These are phyloP conservation scores for Epinotia demarniana DNA, from an alignment of 2,888 invertebrate species.

Conservation along the genomic window DNA sequence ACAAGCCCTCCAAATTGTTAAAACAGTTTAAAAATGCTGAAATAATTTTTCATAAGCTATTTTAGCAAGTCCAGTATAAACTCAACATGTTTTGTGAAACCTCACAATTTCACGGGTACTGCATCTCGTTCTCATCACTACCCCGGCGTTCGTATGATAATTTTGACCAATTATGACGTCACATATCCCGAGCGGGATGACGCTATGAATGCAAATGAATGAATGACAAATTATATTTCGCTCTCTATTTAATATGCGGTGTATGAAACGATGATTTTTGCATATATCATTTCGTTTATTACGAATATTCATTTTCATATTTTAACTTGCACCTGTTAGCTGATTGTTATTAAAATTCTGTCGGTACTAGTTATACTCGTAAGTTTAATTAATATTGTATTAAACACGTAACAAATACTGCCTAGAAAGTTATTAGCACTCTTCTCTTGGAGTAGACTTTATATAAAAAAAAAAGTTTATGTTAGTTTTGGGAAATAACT, in stretches of 20 bases:
- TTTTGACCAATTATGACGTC: slow-evolving; percentile 74
- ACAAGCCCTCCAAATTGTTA: too few species aligned
- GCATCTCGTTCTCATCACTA: slow-evolving; percentile 24
- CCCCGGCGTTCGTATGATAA: slow-evolving; percentile 72
- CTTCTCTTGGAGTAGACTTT: too few species aligned
- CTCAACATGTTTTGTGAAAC: neutral
- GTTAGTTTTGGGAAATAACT: too few species aligned
- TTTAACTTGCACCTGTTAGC: slow-evolving; percentile 9
- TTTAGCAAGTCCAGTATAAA: neutral
- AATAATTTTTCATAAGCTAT: neutral
- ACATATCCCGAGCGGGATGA: slow-evolving; percentile 64
- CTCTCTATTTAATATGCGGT: slow-evolving; percentile 43
- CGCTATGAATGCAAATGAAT: slow-evolving; percentile 65
- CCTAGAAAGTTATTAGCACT: too few species aligned
- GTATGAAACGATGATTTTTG: slow-evolving; percentile 42
- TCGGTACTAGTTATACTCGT: neutral
- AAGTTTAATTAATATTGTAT: neutral
- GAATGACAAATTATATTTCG: slow-evolving; percentile 56
- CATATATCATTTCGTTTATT: slow-evolving; percentile 38
- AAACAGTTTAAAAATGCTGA: too few species aligned
- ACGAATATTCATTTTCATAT: slow-evolving; percentile 23
- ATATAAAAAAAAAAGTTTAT: too few species aligned
- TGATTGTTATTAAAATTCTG: neutral
- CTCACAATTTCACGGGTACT: slow-evolving; percentile 3
- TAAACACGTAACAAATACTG: neutral